Evolutionary conservation across 2,113 vertebrate genomes (phyloP).

Genomic region (Puntigrus tetrazona): DNA sequence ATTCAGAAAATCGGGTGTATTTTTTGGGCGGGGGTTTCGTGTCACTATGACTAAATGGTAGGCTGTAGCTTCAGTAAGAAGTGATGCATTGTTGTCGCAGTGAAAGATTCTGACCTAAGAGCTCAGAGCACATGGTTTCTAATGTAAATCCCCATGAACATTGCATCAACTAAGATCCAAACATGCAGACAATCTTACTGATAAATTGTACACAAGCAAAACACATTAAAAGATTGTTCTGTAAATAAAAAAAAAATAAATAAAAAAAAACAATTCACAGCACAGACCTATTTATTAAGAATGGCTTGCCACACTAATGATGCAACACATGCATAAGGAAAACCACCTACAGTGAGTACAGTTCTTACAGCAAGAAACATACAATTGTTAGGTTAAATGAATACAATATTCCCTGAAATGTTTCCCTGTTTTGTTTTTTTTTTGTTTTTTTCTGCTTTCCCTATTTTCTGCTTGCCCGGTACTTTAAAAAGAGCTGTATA

Average conservation of each 20-base stretch:
- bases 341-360: neutral
- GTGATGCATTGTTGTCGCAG: neutral
- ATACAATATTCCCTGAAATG: no score
- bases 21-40: neutral
- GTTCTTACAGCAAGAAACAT: neutral
- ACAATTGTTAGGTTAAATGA: neutral
- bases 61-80: neutral
- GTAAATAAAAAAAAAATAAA: conserved; percentile 56
- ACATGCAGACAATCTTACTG: conserved; percentile 49
- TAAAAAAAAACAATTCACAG: conserved; percentile 44
- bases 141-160: conserved; percentile 35
- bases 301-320: neutral
- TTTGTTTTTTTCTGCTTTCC: no score
- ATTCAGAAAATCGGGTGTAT: neutral
- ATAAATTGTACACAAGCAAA: conserved; percentile 47
- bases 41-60: neutral
- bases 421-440: no score
- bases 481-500: neutral
- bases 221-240: conserved; percentile 36
- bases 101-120: conserved; percentile 18
- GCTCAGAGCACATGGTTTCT: conserved; percentile 7
- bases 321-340: neutral
- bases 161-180: conserved; percentile 46
- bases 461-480: neutral
- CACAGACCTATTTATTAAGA: neutral